phyloP scores from a whole-genome alignment of 2,888 invertebrate genomes.

The Eulithis prunata region DNA sequence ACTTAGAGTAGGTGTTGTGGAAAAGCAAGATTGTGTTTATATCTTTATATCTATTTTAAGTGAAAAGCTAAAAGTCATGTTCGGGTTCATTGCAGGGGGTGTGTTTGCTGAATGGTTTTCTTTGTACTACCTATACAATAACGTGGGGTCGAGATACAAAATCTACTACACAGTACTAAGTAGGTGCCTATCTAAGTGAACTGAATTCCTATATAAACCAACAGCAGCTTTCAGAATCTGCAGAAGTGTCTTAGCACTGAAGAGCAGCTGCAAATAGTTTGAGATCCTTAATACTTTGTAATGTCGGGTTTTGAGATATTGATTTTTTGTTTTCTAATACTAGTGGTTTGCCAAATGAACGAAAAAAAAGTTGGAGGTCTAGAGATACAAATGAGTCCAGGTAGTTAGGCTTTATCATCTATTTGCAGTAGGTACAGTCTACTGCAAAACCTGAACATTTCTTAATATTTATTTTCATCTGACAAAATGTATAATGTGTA shows the following conservation, averaged over 20 bases:
- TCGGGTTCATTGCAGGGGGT: conserved; percentile 38
- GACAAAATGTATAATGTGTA: too few species aligned
- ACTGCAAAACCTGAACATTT: too few species aligned
- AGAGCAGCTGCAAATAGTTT: not conserved
- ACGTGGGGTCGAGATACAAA: conserved; percentile 1
- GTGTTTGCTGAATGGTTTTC: conserved; percentile 58
- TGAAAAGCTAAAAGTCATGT: conserved; percentile 7
- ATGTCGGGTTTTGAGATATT: conserved; percentile 51
- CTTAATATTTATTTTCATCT: too few species aligned
- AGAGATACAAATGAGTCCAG: conserved; percentile 68
- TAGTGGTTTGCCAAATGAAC: conserved; percentile 55
- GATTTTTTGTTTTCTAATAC: conserved; percentile 47
- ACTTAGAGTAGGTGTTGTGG: not conserved
- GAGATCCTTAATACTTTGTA: conserved; percentile 19
- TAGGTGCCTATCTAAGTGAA: not conserved
- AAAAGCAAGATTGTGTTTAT: conserved; percentile 11
- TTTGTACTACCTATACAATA: conserved; percentile 16
- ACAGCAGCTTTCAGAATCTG: not conserved
- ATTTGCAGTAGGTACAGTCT: too few species aligned
- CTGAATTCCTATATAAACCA: conserved; percentile 33
- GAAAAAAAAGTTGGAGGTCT: conserved; percentile 59
- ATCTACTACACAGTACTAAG: not conserved
- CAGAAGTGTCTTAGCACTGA: conserved; percentile 22
- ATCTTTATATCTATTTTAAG: conserved; percentile 3
- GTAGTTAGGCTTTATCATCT: conserved; percentile 45